Evolutionary conservation across 2,113 vertebrate genomes (phyloP).

Genomic region (Myotis davidii): DNA sequence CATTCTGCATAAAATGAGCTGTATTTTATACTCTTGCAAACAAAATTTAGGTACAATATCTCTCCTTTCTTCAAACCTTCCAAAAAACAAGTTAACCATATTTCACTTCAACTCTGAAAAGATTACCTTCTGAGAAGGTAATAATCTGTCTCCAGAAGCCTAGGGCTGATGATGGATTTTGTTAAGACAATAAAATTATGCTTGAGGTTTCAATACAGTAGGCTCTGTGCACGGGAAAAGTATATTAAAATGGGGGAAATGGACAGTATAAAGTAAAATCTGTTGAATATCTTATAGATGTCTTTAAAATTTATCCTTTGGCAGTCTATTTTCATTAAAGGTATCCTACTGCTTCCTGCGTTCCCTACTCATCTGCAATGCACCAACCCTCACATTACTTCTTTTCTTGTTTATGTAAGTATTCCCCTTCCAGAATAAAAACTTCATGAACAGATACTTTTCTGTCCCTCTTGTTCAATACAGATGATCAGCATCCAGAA

Average conservation of each 20-base stretch:
- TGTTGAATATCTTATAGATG: background rate
- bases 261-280: background rate
- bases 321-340: background rate
- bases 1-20: constrained; percentile 49
- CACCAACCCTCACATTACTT: background rate
- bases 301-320: background rate
- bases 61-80: constrained; percentile 14
- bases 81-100: constrained; percentile 48
- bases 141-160: constrained; percentile 44
- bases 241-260: background rate
- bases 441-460: background rate
- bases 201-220: constrained; percentile 30
- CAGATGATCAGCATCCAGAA: background rate
- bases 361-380: background rate
- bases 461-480: background rate
- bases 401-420: background rate
- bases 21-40: constrained; percentile 35
- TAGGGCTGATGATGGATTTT: constrained; percentile 21
- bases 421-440: background rate
- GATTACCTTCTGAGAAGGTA: constrained; percentile 43
- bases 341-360: background rate
- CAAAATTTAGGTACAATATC: background rate
- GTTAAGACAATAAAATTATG: constrained; percentile 45
- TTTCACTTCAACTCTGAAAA: constrained; percentile 56
- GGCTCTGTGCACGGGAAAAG: background rate